A percentile compares a stretch with the other conserved stretches of the same genome.
Conservation (phyloP, 2,113 vertebrate species). For the human (Homo sapiens) region GRCh38 chr7:131950001-131950500, state of each 20-base stretch:
- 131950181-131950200: not conserved
- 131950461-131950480: not conserved
- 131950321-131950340: fast-evolving
- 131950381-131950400: not conserved
- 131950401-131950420: not conserved
- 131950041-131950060: slow-evolving; percentile 44
- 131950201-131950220: fast-evolving
- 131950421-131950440: not conserved
- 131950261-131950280: not conserved
- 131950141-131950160: not conserved
- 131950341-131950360: no score
- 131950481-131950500: not conserved
- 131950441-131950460: not conserved
- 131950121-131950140: not conserved
- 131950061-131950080: slow-evolving; percentile 73
- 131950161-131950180: fast-evolving
- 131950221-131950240: not conserved
- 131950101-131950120: fast-evolving
- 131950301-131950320: not conserved
- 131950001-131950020: slow-evolving; percentile 62
- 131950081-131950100: slow-evolving; percentile 69
- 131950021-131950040: slow-evolving; percentile 47
- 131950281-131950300: not conserved
- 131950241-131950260: not conserved
- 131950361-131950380: not conserved